A percentile compares a stretch with the other conserved stretches of the same genome.
phyloP scores from a whole-genome alignment of 92 coral and sea anemone genomes.

The Porites lobata region DNA sequence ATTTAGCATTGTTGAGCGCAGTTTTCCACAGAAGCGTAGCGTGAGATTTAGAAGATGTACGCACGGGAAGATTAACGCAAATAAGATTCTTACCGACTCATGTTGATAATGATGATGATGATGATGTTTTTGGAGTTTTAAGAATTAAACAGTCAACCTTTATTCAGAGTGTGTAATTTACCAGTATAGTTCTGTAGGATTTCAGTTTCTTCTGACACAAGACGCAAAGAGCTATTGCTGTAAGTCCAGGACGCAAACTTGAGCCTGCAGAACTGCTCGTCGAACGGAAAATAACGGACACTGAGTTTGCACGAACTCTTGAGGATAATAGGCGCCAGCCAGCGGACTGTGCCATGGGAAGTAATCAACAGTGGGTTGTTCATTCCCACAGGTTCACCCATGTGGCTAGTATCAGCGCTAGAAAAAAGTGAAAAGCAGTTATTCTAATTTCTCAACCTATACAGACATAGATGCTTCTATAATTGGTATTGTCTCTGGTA shows the following conservation, averaged over 20 bases:
- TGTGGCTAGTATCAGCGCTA: conserved; percentile 82
- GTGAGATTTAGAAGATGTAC: conserved; percentile 85
- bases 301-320: conserved; percentile 89
- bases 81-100: background rate
- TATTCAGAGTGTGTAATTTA: background rate
- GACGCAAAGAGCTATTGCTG: conserved; percentile 52
- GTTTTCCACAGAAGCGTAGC: background rate
- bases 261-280: conserved; percentile 92
- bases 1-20: too few species aligned
- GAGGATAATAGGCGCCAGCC: conserved; percentile 92
- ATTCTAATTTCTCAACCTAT: too few species aligned
- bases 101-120: too few species aligned
- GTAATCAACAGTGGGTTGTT: conserved; percentile 81
- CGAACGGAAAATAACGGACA: conserved; percentile 95
- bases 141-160: background rate
- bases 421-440: background rate
- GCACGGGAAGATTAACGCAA: conserved; percentile 51
- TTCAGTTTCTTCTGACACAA: conserved; percentile 65
- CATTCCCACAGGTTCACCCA: conserved; percentile 87
- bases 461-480: too few species aligned
- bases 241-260: conserved; percentile 94
- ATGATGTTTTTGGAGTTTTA: too few species aligned
- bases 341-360: conserved; percentile 85
- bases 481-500: too few species aligned
- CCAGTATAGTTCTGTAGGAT: conserved; percentile 91